These are phyloP conservation scores for Hydroisotoma schaefferi DNA, from an alignment of 2,888 invertebrate genomes.

Conservation along the genomic window DNA sequence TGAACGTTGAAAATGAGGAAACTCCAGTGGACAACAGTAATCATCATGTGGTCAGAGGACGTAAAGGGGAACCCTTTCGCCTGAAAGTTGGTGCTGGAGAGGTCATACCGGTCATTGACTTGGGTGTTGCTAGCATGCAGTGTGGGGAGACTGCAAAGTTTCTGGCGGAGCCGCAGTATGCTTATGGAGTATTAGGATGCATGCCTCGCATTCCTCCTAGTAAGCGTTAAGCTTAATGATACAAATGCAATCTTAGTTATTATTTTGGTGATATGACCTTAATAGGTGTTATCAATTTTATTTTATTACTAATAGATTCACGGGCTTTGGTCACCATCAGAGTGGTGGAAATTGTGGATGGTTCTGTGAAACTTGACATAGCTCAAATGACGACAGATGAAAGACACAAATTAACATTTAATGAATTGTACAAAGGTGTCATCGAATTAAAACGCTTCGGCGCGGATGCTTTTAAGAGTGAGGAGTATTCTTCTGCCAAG, in stretches of 20 bases:
- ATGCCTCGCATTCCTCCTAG: not conserved
- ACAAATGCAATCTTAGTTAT: too few species aligned
- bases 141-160: conserved; percentile 22
- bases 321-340: conserved; percentile 12
- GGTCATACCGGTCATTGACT: conserved; percentile 21
- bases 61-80: conserved; percentile 3
- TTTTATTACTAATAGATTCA: conserved; percentile 5
- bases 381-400: conserved; percentile 5
- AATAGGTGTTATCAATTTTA: not conserved
- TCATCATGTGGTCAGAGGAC: conserved; percentile 3
- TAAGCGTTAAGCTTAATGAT: conserved; percentile 1
- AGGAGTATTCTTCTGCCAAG: conserved; percentile 2
- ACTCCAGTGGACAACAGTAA: not conserved
- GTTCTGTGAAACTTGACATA: not conserved
- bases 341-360: not conserved
- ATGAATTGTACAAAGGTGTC: not conserved
- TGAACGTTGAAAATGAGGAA: not conserved
- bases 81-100: conserved; percentile 20
- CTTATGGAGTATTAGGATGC: conserved; percentile 16
- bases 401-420: conserved; percentile 5
- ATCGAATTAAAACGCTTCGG: conserved; percentile 17
- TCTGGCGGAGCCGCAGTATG: conserved; percentile 12
- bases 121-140: conserved; percentile 16
- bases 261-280: too few species aligned
- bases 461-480: not conserved